phyloP scores from a whole-genome alignment of 92 coral and sea anemone species.

The Porites lobata region DNA sequence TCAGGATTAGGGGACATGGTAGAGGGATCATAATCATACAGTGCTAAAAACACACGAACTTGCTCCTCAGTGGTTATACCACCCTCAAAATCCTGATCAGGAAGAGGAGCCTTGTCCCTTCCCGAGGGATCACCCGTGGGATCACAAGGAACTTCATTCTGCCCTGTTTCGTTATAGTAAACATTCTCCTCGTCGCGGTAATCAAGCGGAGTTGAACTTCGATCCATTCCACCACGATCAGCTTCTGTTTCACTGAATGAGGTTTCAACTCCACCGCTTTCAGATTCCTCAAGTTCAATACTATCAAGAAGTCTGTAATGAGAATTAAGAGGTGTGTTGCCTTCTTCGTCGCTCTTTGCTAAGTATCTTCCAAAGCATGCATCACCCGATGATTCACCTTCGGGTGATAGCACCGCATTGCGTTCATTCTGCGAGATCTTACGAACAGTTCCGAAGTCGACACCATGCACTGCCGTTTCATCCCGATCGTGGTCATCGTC shows the following conservation, averaged over 20 bases:
- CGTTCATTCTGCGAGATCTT: slow-evolving; percentile 29
- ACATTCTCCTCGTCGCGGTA: slow-evolving; percentile 24
- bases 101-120: slow-evolving; percentile 26
- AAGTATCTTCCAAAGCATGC: slow-evolving; percentile 52
- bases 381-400: slow-evolving; percentile 4
- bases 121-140: background rate
- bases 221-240: slow-evolving; percentile 59
- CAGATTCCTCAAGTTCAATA: slow-evolving; percentile 32
- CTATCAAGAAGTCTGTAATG: slow-evolving; percentile 31
- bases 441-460: slow-evolving; percentile 18
- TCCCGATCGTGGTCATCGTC: slow-evolving; percentile 81
- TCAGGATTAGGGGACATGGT: slow-evolving; percentile 97
- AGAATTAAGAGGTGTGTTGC: background rate
- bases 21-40: slow-evolving; percentile 93
- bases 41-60: slow-evolving; percentile 86
- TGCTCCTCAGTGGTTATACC: slow-evolving; percentile 59
- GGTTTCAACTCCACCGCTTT: slow-evolving; percentile 24
- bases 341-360: slow-evolving; percentile 21
- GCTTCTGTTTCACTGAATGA: slow-evolving; percentile 84
- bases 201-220: slow-evolving; percentile 68
- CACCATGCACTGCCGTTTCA: slow-evolving; percentile 48
- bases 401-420: background rate
- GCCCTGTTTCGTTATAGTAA: background rate
- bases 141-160: slow-evolving; percentile 15
- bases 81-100: slow-evolving; percentile 7